Conservation (phyloP, 2,888 invertebrate genomes). For the Caenorhabditis macrosperma region DNA sequence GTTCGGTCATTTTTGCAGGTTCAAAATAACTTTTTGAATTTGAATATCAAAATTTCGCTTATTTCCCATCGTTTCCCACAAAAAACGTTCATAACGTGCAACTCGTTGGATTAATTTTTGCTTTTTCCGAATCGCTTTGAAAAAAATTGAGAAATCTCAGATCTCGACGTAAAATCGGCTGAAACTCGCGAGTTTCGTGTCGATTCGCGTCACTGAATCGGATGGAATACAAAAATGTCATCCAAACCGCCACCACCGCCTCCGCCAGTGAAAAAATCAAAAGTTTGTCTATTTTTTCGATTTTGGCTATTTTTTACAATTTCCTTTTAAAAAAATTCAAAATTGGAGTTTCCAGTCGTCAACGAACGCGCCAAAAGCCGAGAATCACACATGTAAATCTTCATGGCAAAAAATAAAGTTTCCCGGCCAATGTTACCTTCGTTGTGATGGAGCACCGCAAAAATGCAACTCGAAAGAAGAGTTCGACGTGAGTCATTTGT, state of each 20-base stretch:
- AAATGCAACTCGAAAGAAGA: background rate
- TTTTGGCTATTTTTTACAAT: too few species aligned
- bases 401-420: constrained; percentile 27
- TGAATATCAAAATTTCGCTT: background rate
- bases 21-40: background rate
- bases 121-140: background rate
- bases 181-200: constrained; percentile 29
- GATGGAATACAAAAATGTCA: constrained; percentile 33
- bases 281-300: too few species aligned
- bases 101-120: too few species aligned
- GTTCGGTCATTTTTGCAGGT: constrained; percentile 24
- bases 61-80: background rate
- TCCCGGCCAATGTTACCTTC: background rate
- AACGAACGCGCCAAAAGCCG: background rate
- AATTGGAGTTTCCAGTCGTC: background rate
- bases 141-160: background rate
- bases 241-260: background rate
- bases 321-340: background rate
- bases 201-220: background rate
- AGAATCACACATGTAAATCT: constrained; percentile 34
- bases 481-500: background rate
- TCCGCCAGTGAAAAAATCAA: background rate
- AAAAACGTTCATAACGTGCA: background rate
- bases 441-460: constrained; percentile 16
- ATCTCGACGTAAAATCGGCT: background rate